Base-by-base conservation (phyloP, 2,113 vertebrate species). In the Zapornia atra region DNA sequence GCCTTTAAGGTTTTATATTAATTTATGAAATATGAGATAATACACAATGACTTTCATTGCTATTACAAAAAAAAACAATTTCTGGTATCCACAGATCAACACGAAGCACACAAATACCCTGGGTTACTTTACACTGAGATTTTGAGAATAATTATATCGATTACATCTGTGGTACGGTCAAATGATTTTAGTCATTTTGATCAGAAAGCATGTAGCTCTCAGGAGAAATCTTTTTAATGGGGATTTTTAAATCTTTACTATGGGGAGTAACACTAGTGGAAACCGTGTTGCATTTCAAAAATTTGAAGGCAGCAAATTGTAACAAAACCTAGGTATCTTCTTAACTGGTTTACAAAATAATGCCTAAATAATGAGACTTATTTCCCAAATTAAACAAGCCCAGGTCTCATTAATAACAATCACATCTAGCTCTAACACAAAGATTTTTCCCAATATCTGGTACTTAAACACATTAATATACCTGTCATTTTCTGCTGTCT, bases 381-480 rank as follows among this genome's bases (percentile, higher is more conserved):
- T 59, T 82, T 63, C 34, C 31, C 21, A 40, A 70, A 95, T 83
- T 57, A 90, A 90, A 73, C 53, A 91, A 88, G 94, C 18, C 28
- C 40, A 65, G 11, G 42, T 54, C 34, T 82, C 60, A 69, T 78
- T 72, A 95, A 54, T 68, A 94, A 82, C 72, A 71, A 64, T 61
- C 29, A 36, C 38, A 76, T 60, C 48, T 33, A 68, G 20, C 6
- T 93, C 83, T 61, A 44, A 84, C 26, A 34, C 17, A 61, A 65
- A 70, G 61, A 72, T 83, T 94, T 95, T 96, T 90, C 90, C 93
- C 85, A 71, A 69, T 51, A 86, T 85, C 63, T 86, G 57, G 60
- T 71, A 93, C 72, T 92, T 91, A 89, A 92, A 88, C 48, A 68
- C 76, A 79, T 76, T 79, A 75, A 89, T 79, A 89, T 66, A 88